Percentiles rank a stretch among this genome's conserved stretches.
Conservation (phyloP, 2,113 vertebrate species). For the Hypocryptadius cinnamomeus region DNA sequence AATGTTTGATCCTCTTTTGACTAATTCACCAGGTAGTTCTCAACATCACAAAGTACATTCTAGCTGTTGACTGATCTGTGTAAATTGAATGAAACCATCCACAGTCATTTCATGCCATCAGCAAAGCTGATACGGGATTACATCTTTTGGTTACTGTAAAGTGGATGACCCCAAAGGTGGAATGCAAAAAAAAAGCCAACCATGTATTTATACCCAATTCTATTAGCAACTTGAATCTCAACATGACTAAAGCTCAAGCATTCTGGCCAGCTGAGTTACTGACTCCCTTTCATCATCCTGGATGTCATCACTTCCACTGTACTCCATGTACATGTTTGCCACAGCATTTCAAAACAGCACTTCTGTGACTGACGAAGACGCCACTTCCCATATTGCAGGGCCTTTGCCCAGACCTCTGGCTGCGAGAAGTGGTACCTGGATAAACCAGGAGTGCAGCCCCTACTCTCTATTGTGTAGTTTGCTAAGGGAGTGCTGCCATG, state of each 20-base stretch:
- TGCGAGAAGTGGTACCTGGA: not conserved
- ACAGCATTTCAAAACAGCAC: not conserved
- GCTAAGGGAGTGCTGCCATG: not conserved
- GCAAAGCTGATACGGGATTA: not conserved
- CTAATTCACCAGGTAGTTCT: not conserved
- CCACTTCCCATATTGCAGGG: not conserved
- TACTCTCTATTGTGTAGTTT: not conserved
- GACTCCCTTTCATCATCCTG: not conserved
- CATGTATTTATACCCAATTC: not conserved
- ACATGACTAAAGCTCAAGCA: not conserved
- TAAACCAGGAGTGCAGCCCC: not conserved
- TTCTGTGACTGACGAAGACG: not conserved
- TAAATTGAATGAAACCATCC: not conserved
- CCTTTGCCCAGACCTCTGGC: not conserved
- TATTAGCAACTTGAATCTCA: not conserved
- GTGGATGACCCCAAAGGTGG: not conserved
- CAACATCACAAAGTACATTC: not conserved
- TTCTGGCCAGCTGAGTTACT: not conserved
- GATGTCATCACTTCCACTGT: not conserved
- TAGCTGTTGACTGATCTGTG: not conserved
- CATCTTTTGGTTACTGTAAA: not conserved
- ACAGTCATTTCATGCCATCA: not conserved
- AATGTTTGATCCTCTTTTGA: not conserved
- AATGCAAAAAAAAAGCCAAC: not conserved
- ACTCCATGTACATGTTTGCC: not conserved